These are phyloP conservation scores for Galeopterus variegatus DNA, from an alignment of 2,113 vertebrate genomes.

Conservation along the genomic window DNA sequence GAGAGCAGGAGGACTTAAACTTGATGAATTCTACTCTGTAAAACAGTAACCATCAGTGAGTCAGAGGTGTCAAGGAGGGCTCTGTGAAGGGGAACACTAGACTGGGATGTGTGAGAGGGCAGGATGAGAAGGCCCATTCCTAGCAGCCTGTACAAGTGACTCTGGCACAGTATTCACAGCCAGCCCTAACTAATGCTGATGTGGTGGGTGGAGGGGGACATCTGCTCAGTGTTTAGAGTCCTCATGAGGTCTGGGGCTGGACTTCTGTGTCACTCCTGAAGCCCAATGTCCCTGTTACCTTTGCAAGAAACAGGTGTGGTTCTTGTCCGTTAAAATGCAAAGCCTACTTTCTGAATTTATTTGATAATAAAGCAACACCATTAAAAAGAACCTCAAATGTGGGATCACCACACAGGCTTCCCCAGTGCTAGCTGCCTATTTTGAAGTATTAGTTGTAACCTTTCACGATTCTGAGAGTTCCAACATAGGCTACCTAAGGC, in stretches of 20 bases:
- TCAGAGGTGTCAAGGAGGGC: background rate
- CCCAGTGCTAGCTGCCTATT: constrained; percentile 82
- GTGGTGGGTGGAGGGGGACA: background rate
- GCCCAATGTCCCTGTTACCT: constrained; percentile 41
- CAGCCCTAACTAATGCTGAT: constrained; percentile 20
- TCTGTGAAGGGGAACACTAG: background rate
- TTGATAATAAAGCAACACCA: constrained; percentile 74
- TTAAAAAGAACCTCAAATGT: constrained; percentile 78
- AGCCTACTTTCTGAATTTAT: constrained; percentile 76
- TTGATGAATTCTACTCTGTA: background rate
- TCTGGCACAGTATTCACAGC: background rate
- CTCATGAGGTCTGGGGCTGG: background rate
- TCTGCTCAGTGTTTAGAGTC: background rate
- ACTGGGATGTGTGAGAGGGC: background rate
- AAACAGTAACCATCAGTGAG: background rate
- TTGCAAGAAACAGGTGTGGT: constrained; percentile 50
- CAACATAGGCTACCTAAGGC: constrained; percentile 75
- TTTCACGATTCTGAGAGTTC: constrained; percentile 78
- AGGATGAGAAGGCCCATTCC: background rate
- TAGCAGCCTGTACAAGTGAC: constrained; percentile 19
- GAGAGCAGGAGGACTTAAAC: background rate
- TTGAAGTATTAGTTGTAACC: constrained; percentile 74
- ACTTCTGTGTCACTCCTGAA: constrained; percentile 24
- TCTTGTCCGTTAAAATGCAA: constrained; percentile 64
- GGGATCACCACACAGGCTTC: constrained; percentile 75